These are phyloP conservation scores for Heliangelus exortis DNA, from an alignment of 2,797 vertebrate species.

Conservation along the genomic window DNA sequence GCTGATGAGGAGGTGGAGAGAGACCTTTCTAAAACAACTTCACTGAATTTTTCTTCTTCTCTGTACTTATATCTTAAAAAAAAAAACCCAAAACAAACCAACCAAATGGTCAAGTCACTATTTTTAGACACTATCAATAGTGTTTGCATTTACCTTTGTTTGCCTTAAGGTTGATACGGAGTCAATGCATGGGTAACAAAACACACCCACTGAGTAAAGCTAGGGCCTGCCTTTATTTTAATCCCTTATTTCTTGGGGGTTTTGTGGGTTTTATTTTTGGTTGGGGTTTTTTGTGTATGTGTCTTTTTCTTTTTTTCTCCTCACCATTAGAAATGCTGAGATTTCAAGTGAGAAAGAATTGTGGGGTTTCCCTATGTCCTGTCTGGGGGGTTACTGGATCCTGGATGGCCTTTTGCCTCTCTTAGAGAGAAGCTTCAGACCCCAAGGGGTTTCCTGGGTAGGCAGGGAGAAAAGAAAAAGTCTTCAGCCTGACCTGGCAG, in stretches of 20 bases:
- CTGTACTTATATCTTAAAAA: rapidly evolving
- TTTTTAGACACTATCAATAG: rapidly evolving
- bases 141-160: not conserved
- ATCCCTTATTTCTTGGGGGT: too few species aligned
- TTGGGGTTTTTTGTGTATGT: too few species aligned
- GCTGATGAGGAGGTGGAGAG: not conserved
- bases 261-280: too few species aligned
- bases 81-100: not conserved
- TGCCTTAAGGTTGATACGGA: not conserved
- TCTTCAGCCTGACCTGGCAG: not conserved
- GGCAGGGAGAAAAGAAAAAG: not conserved
- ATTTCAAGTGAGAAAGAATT: not conserved
- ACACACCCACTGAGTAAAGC: not conserved
- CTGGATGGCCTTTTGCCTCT: not conserved
- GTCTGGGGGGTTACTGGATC: not conserved
- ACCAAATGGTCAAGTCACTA: rapidly evolving
- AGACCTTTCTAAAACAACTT: not conserved
- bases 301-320: too few species aligned
- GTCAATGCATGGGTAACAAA: not conserved
- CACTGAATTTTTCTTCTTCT: not conserved
- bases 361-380: rapidly evolving
- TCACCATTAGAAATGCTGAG: not conserved
- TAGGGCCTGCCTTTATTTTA: not conserved
- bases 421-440: not conserved
- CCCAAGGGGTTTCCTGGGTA: rapidly evolving